Evolutionary conservation across 2,797 vertebrate species (phyloP).

Genomic region (Zenarchopterus dispar): DNA sequence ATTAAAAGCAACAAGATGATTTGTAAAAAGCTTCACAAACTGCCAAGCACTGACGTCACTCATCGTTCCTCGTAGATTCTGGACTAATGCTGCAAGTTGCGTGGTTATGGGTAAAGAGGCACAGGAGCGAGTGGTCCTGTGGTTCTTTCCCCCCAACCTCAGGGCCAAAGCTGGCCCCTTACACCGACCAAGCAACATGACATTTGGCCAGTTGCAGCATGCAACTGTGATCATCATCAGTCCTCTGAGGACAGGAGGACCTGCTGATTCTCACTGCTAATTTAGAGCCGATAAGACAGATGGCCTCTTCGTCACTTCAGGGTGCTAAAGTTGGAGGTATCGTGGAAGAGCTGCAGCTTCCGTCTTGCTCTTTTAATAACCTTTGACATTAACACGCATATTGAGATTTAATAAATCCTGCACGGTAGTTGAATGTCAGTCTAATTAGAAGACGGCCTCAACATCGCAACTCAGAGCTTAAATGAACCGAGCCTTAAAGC

Average conservation of each 20-base stretch:
- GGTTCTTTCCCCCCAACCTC: conserved; percentile 1
- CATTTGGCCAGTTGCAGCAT: conserved; percentile 71
- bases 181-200: conserved; percentile 45
- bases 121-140: conserved; percentile 15
- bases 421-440: conserved; percentile 59
- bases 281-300: conserved; percentile 67
- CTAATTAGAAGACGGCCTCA: conserved; percentile 52
- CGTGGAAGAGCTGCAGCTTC: conserved; percentile 31
- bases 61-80: too few species aligned
- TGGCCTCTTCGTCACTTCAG: conserved; percentile 63
- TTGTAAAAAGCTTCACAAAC: too few species aligned
- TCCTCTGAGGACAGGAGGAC: conserved; percentile 59
- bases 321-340: conserved; percentile 65
- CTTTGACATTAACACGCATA: conserved; percentile 69
- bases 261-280: conserved; percentile 67
- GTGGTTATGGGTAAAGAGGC: too few species aligned
- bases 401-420: conserved; percentile 42
- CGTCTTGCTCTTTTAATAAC: conserved; percentile 64
- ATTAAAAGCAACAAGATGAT: too few species aligned
- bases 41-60: too few species aligned
- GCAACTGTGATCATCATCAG: conserved; percentile 62
- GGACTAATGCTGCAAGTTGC: too few species aligned
- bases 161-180: conserved; percentile 13
- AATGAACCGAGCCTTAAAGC: conserved; percentile 14
- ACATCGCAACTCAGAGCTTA: conserved; percentile 41